phyloP scores from a whole-genome alignment of 2,113 vertebrate genomes.

The Riparia riparia region DNA sequence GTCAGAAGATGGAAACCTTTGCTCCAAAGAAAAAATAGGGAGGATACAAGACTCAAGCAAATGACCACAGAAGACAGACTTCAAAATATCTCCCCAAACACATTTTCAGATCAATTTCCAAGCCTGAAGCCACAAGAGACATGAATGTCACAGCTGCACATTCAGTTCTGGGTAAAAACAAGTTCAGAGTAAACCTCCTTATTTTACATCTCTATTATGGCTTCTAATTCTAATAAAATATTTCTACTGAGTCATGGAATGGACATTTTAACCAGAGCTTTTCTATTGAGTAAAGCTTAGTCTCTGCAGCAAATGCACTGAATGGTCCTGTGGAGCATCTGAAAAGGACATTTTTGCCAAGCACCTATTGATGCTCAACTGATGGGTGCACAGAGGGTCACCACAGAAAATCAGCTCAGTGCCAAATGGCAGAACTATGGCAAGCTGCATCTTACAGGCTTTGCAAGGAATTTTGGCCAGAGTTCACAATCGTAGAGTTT shows the following conservation, averaged over 20 bases:
- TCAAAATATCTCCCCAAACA: background rate
- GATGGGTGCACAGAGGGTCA: background rate
- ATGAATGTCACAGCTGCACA: background rate
- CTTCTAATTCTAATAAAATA: background rate
- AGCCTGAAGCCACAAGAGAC: background rate
- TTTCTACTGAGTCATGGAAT: background rate
- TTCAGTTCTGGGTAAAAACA: background rate
- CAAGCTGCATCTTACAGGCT: background rate
- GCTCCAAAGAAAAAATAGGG: background rate
- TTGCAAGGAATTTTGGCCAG: conserved; percentile 1
- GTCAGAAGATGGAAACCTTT: background rate
- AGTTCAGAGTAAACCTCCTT: background rate
- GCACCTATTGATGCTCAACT: background rate
- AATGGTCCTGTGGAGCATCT: background rate
- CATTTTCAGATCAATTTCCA: background rate
- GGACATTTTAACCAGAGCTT: background rate
- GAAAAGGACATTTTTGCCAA: background rate
- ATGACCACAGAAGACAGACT: background rate
- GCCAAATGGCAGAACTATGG: conserved; percentile 12
- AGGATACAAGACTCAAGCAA: background rate
- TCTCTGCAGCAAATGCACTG: background rate
- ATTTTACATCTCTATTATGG: background rate
- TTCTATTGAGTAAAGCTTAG: background rate
- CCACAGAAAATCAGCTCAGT: background rate
- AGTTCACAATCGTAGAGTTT: background rate